Base-by-base conservation (phyloP, 2,888 invertebrate species). In the Falcaria lacertinaria region DNA sequence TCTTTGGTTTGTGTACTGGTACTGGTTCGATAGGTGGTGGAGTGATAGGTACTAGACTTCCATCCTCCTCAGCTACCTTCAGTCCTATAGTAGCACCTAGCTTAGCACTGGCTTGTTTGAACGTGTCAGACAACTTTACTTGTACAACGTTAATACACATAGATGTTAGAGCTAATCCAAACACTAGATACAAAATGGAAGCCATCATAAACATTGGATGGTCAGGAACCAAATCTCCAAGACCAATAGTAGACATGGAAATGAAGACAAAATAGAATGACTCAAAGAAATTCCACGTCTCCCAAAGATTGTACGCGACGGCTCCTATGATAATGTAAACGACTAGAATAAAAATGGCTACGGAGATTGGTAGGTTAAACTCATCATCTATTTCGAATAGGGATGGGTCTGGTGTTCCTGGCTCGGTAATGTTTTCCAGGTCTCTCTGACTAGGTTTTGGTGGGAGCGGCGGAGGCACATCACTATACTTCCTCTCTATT, bases 71-170 rank as follows among this genome's bases (percentile, higher is more conserved):
- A 3, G 93, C 91, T 37, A 95, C 91, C 46, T 92, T 92, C 36
- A 96, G 81, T 2, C 96, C 96, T 52, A 97, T 95, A 2, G 96
- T 95, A 16, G 95, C 95, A 2, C 96, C 95, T 37, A 97, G 91
- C 73, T 96, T 97, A 15, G 94, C 94, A 64, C 95, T 96, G 0
- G 96, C 96, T 54, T 94, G 93, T 57, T 93, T 93, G 69, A 97
- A 97, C 0, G 96, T 95, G 74, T 95, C 93, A 36, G 95, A 94
- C 34, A 93, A 63, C 71, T 93, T 93, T 35, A 94, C 94, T 89
- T 98, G 98, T 0, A 98, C 97, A 13, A 98, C 97, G 69, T 98
- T 98, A 64, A 99, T 96, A 79, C 97, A 97, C 98, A 98, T 98
- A 56, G 98, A 97, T 40, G 98, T 98, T 15, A 99, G 89, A 0